Conservation (phyloP, 2,888 invertebrate genomes). For the Eilema sororculum region DNA sequence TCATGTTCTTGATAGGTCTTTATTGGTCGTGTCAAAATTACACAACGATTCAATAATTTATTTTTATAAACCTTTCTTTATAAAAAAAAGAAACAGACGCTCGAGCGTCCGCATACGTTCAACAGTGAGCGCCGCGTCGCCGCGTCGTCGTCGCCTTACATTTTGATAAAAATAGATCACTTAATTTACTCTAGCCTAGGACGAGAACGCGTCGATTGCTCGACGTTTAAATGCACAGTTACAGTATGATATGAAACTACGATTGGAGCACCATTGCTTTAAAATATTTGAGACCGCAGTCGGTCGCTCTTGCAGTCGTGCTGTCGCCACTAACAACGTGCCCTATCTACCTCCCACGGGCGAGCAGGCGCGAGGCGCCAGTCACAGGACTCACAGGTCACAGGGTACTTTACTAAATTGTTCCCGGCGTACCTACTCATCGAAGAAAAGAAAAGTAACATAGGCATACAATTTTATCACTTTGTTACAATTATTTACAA, state of each 20-base stretch:
- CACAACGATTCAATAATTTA: constrained; percentile 69
- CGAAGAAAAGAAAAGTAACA: constrained; percentile 26
- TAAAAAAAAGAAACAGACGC: constrained; percentile 48
- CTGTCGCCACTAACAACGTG: not conserved
- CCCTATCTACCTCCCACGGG: too few relatives aligned
- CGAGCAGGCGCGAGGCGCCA: too few relatives aligned
- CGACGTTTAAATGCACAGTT: constrained; percentile 76
- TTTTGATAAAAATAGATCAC: constrained; percentile 80
- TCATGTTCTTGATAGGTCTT: constrained; percentile 51
- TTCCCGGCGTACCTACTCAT: constrained; percentile 19
- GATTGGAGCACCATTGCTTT: constrained; percentile 81
- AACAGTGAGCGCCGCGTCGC: not conserved
- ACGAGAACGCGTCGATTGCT: constrained; percentile 70
- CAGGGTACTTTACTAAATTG: constrained; percentile 19
- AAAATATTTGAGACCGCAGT: too few relatives aligned
- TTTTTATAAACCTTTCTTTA: constrained; percentile 59
- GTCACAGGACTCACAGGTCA: not conserved
- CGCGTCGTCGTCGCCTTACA: too few relatives aligned
- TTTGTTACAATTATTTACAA: constrained; percentile 46
- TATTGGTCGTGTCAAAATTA: constrained; percentile 75
- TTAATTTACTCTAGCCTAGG: constrained; percentile 70
- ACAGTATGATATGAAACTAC: constrained; percentile 84
- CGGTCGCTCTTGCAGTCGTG: too few relatives aligned
- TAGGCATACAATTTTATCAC: constrained; percentile 32
- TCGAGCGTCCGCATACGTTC: not conserved